Evolutionary conservation across 2,888 invertebrate genomes (phyloP).

Genomic region (Seira musarum): DNA sequence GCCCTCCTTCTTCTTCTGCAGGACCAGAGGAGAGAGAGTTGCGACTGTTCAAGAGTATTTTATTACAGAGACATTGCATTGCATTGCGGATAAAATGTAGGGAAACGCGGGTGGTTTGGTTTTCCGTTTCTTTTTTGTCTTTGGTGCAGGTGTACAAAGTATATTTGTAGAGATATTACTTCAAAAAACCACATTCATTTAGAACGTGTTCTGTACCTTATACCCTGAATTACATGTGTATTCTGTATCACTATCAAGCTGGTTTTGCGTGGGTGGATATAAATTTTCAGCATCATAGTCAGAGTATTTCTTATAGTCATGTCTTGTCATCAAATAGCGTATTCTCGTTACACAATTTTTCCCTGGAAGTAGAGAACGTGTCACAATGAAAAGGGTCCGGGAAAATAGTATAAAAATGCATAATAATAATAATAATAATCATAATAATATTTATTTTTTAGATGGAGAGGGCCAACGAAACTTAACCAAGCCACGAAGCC

Average conservation of each 20-base stretch:
- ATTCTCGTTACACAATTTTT: too few relatives aligned
- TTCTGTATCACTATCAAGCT: too few relatives aligned
- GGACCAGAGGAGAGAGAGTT: neutral
- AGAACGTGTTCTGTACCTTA: neutral
- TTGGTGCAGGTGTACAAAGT: slow-evolving; percentile 5
- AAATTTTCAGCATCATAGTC: neutral
- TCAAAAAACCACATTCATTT: neutral
- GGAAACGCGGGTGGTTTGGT: neutral
- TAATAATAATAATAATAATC: neutral
- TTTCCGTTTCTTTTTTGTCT: neutral
- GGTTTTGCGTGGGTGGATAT: slow-evolving; percentile 45
- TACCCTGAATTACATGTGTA: neutral
- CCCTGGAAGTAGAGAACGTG: neutral
- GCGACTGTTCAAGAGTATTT: neutral
- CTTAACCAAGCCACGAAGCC: too few relatives aligned
- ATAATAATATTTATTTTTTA: slow-evolving; percentile 5
- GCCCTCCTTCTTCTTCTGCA: too few relatives aligned
- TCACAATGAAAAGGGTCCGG: neutral
- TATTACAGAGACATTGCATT: slow-evolving; percentile 6
- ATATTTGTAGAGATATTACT: too few relatives aligned
- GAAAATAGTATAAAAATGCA: too few relatives aligned
- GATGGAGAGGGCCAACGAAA: slow-evolving; percentile 13
- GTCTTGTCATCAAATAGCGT: too few relatives aligned
- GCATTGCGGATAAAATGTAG: slow-evolving; percentile 15
- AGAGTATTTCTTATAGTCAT: too few relatives aligned